Evolutionary conservation across 2,113 vertebrate species (phyloP).

Genomic region (Sus scrofa): DNA sequence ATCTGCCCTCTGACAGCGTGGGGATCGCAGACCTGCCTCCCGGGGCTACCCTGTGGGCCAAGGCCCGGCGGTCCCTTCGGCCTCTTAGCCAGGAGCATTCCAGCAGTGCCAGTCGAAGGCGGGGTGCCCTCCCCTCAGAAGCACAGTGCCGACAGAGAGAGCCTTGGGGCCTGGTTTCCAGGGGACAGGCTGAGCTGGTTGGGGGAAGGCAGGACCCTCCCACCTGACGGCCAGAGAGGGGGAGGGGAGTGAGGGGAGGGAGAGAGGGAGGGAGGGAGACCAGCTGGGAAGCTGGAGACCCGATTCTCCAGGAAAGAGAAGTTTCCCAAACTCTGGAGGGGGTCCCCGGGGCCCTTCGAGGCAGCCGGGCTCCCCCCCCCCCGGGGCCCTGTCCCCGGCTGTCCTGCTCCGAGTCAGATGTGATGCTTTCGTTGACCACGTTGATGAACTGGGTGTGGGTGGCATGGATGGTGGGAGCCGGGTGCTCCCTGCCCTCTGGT

Average conservation of each 20-base stretch:
- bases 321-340: not conserved
- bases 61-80: too few species aligned
- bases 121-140: not conserved
- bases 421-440: slow-evolving; percentile 92
- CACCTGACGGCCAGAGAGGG: too few species aligned
- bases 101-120: fast-evolving
- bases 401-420: slow-evolving; percentile 89
- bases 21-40: not conserved
- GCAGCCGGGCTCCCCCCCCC: slow-evolving; percentile 93
- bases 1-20: not conserved
- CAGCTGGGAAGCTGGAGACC: not conserved
- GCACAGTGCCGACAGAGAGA: too few species aligned
- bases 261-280: too few species aligned
- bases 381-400: slow-evolving; percentile 92
- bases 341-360: not conserved
- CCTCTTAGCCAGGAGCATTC: fast-evolving
- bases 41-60: not conserved
- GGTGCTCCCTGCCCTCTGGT: slow-evolving; percentile 96
- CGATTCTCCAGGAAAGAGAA: not conserved
- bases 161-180: not conserved
- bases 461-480: slow-evolving; percentile 95
- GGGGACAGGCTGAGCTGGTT: not conserved
- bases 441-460: slow-evolving; percentile 96
- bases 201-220: too few species aligned
- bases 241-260: too few species aligned